These are phyloP conservation scores for Turritopsis rubra DNA, from an alignment of 30 jellyfish, hydroid and myxozoan species.

Conservation along the genomic window DNA sequence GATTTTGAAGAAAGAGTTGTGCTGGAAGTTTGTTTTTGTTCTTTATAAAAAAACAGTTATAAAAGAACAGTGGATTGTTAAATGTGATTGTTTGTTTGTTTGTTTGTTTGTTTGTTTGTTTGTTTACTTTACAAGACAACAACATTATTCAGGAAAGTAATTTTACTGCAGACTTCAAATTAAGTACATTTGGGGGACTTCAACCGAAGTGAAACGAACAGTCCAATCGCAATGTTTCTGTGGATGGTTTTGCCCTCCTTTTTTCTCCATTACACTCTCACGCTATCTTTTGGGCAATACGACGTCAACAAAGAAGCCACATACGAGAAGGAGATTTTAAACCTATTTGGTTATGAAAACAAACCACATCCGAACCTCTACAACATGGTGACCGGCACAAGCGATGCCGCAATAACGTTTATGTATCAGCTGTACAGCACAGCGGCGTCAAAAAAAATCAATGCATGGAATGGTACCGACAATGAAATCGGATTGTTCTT, in stretches of 20 bases:
- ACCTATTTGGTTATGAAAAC: not conserved
- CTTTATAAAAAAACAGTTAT: not conserved
- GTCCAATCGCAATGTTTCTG: too few species aligned
- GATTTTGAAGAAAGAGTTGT: not conserved
- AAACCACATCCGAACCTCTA: constrained; percentile 1
- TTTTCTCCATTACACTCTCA: not conserved
- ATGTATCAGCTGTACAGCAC: not conserved
- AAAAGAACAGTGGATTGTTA: not conserved
- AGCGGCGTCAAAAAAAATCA: not conserved
- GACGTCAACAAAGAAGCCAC: not conserved
- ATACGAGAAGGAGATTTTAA: not conserved
- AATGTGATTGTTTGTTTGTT: not conserved
- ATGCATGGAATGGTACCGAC: not conserved
- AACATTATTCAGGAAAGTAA: not conserved
- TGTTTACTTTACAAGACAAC: not conserved
- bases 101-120: not conserved
- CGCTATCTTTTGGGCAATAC: not conserved
- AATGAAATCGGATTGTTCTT: not conserved
- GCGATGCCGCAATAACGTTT: not conserved
- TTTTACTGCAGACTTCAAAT: too few species aligned
- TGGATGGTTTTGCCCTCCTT: not conserved
- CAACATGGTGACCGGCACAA: constrained; percentile 2
- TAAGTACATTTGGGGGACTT: too few species aligned
- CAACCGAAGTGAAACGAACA: too few species aligned
- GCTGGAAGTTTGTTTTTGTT: not conserved